Conservation (phyloP, 1,140 invertebrate species). For the Aphidius gifuensis region DNA sequence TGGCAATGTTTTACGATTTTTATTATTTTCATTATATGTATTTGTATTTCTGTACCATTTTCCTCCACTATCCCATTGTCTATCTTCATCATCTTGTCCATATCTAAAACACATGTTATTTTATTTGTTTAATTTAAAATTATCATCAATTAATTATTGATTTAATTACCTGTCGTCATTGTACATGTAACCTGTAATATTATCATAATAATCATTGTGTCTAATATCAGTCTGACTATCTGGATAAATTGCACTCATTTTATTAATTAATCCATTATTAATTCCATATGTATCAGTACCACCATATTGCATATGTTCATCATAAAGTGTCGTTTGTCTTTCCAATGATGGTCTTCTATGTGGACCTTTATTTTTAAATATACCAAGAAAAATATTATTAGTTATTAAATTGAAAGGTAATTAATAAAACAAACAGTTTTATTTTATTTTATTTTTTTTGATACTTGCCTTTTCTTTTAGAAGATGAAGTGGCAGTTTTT, state of each 20-base stretch:
- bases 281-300: conserved; percentile 36
- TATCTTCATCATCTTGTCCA: conserved; percentile 64
- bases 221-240: conserved; percentile 48
- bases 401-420: conserved; percentile 34
- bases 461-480: conserved; percentile 45
- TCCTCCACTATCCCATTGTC: conserved; percentile 69
- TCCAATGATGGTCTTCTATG: conserved; percentile 73
- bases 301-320: conserved; percentile 62
- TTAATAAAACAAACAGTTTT: conserved; percentile 13
- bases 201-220: conserved; percentile 52
- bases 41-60: conserved; percentile 42
- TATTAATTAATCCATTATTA: conserved; percentile 38
- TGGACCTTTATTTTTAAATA: conserved; percentile 38
- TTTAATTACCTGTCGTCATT: conserved; percentile 52
- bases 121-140: not conserved
- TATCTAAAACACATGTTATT: conserved; percentile 45
- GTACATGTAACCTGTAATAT: conserved; percentile 51
- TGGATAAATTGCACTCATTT: conserved; percentile 48
- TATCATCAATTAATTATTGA: not conserved
- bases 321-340: conserved; percentile 75
- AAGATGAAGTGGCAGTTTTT: conserved; percentile 39
- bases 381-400: conserved; percentile 30
- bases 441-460: not conserved
- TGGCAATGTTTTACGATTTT: conserved; percentile 50
- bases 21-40: conserved; percentile 48